Base-by-base conservation (phyloP, 2,888 invertebrate species). In the Crepidodera aurea region DNA sequence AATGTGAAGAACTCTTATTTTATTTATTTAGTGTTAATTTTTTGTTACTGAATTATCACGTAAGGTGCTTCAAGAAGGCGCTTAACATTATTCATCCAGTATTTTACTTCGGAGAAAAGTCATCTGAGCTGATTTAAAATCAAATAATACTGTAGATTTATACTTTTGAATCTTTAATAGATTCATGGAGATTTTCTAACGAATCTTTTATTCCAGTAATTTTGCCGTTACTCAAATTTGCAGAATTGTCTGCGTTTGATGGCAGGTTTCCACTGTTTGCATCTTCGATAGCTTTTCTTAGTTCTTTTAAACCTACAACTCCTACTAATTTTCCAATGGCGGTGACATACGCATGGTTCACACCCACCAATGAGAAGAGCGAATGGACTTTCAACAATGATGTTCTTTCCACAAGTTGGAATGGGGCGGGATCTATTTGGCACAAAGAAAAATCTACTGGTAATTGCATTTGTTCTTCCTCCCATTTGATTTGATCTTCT, bases 321-420 rank as follows among this genome's bases (percentile, higher is more conserved):
- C 98, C 98, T 5, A 98, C 93, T 1, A 98, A 87, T 68, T 94
- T 77, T 1, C 77, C 98, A 57, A 96, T 96, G 64, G 96, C 94
- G 0, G 98, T 98, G 12, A 99, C 98, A 80, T 98, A 99, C 0
- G 98, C 98, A 76, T 96, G 93, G 82, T 96, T 96, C 18, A 99
- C 92, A n/a, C 97, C 98, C 67, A 99, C 88, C 85, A 99, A 92
- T n/a, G 97, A 98, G 83, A 99, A 99, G 51, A 99, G 83, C 0
- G 98, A 98, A 82, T 99, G 98, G 65, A 87, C 87, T 85, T 96
- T 97, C 53, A 96, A 88, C 51, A 97, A 83, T 0, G 96, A 95
- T 1, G 97, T 97, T 71, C 93, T 87, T 77, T 96, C 96, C 0
- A 97, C 98, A 3, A 98, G 86, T 77, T 99, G 98, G 84, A 99